Evolutionary conservation across 2,888 invertebrate species (phyloP).

Genomic region (Allophyes oxyacanthae): DNA sequence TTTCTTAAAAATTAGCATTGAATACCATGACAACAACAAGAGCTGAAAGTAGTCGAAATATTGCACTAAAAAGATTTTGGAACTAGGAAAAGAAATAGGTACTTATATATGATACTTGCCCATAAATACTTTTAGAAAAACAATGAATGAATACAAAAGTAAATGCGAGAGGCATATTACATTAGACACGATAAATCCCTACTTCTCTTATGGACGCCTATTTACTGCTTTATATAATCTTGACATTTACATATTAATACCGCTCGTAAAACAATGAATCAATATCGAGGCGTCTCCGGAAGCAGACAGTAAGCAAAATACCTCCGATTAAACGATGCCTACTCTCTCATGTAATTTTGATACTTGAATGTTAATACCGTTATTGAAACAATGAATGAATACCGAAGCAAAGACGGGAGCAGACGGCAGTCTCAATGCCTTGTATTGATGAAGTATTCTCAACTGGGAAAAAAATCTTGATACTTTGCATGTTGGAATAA

Average conservation of each 20-base stretch:
- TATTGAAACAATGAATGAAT: slow-evolving; percentile 39
- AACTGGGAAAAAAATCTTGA: slow-evolving; percentile 21
- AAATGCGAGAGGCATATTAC: too few relatives aligned
- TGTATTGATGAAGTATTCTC: slow-evolving; percentile 27
- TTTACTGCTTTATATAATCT: slow-evolving; percentile 12
- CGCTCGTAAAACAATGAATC: slow-evolving; percentile 72
- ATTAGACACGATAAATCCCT: background rate
- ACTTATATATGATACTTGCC: too few relatives aligned
- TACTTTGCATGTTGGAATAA: slow-evolving; percentile 14
- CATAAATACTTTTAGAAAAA: too few relatives aligned
- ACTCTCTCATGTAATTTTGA: slow-evolving; percentile 50
- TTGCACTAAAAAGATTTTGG: too few relatives aligned
- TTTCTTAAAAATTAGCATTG: too few relatives aligned
- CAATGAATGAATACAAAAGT: too few relatives aligned
- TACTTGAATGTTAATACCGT: slow-evolving; percentile 55
- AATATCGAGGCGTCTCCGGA: slow-evolving; percentile 55
- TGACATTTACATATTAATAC: slow-evolving; percentile 37
- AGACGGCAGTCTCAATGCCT: slow-evolving; percentile 15
- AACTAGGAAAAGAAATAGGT: too few relatives aligned
- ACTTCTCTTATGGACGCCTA: background rate
- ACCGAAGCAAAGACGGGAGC: slow-evolving; percentile 6
- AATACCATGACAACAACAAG: too few relatives aligned
- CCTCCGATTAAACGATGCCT: slow-evolving; percentile 14
- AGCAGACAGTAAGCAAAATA: slow-evolving; percentile 59
- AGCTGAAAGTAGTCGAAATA: too few relatives aligned